Conservation (phyloP, 1,140 invertebrate species). For the Nasonia giraulti region DNA sequence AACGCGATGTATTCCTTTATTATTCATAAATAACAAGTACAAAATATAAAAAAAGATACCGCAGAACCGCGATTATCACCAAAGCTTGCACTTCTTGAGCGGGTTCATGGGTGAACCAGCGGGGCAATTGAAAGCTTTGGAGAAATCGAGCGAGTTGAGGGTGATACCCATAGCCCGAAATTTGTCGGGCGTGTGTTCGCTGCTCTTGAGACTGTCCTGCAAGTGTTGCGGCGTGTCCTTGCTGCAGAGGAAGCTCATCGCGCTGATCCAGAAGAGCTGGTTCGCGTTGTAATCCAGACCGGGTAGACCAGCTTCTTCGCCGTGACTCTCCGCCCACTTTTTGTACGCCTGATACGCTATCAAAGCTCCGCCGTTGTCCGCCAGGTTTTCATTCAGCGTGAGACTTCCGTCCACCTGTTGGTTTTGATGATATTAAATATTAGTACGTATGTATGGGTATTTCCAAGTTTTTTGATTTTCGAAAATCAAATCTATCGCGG, state of each 20-base stretch:
- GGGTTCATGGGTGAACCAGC: conserved; percentile 75
- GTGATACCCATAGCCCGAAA: conserved; percentile 78
- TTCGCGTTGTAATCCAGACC: conserved; percentile 71
- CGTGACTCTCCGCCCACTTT: conserved; percentile 56
- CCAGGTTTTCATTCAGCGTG: conserved; percentile 79
- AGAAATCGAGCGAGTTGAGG: conserved; percentile 78
- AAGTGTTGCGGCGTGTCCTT: conserved; percentile 64
- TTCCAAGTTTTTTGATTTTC: too few relatives aligned
- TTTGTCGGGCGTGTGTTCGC: conserved; percentile 69
- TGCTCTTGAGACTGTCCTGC: conserved; percentile 63
- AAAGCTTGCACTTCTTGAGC: conserved; percentile 12
- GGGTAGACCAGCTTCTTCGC: conserved; percentile 64
- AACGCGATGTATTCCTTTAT: too few relatives aligned
- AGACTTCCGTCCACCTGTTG: conserved; percentile 70
- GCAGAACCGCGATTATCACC: too few relatives aligned
- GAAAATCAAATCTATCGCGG: too few relatives aligned
- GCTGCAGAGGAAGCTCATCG: conserved; percentile 69
- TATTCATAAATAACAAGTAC: too few relatives aligned
- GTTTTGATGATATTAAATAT: neutral
- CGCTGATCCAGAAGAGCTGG: conserved; percentile 77
- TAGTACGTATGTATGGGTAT: too few relatives aligned
- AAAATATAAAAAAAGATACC: too few relatives aligned
- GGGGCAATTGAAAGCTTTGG: conserved; percentile 77
- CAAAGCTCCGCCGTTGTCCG: conserved; percentile 77
- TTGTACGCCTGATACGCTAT: conserved; percentile 63